Conservation (phyloP, 1,140 invertebrate genomes). For the Drosophila aff. region DNA sequence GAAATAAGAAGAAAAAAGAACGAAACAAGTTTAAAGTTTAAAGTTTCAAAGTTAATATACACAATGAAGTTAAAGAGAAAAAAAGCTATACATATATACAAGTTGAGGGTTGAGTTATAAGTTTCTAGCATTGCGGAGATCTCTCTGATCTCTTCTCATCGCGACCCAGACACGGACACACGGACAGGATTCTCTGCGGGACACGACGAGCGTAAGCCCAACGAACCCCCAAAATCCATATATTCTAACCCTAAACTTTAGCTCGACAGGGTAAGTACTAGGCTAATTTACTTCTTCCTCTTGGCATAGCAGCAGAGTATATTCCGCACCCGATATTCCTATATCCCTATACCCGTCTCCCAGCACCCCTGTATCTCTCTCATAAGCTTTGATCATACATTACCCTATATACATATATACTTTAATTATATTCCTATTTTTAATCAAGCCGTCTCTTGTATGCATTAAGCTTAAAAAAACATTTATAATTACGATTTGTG, state of each 20-base stretch:
- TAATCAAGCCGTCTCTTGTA: slow-evolving; percentile 84
- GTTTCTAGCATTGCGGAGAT: slow-evolving; percentile 73
- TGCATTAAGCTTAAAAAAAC: slow-evolving; percentile 80
- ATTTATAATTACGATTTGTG: slow-evolving; percentile 77
- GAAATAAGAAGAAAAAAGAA: slow-evolving; percentile 10
- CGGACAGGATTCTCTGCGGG: slow-evolving; percentile 49
- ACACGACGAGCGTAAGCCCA: slow-evolving; percentile 69
- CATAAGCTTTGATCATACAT: slow-evolving; percentile 45
- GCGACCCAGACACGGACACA: slow-evolving; percentile 39
- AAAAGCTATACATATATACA: slow-evolving; percentile 80
- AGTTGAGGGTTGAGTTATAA: slow-evolving; percentile 83
- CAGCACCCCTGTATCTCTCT: slow-evolving; percentile 30
- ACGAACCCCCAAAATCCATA: slow-evolving; percentile 27
- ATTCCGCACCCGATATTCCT: slow-evolving; percentile 25
- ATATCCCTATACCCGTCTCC: background rate
- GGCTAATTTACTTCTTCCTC: slow-evolving; percentile 67
- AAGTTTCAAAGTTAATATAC: slow-evolving; percentile 67
- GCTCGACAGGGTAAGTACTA: slow-evolving; percentile 75
- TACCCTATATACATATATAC: slow-evolving; percentile 24
- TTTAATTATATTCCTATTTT: slow-evolving; percentile 52
- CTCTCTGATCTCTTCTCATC: slow-evolving; percentile 45
- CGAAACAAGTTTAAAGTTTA: slow-evolving; percentile 29
- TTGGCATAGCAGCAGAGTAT: slow-evolving; percentile 35
- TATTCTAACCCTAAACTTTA: slow-evolving; percentile 25
- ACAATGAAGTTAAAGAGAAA: slow-evolving; percentile 58